phyloP scores from a whole-genome alignment of 2,113 vertebrate genomes.

The Hepsetus odoe region DNA sequence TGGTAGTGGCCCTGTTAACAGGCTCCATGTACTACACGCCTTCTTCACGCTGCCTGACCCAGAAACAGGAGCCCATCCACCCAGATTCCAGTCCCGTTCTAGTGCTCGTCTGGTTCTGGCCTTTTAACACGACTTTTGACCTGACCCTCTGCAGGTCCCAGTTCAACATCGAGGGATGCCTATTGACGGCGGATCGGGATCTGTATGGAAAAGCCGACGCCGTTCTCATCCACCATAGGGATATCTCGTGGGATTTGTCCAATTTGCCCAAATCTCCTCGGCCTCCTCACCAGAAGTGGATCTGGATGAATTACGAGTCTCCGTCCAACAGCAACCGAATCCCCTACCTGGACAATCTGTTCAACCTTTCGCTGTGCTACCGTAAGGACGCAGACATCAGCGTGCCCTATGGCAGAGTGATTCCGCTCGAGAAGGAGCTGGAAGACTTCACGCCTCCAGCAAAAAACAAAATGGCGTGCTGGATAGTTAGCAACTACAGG shows the following conservation, averaged over 20 bases:
- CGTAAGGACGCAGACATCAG: constrained; percentile 83
- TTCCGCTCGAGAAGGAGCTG: constrained; percentile 72
- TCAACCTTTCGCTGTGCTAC: constrained; percentile 81
- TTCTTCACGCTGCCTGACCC: neutral
- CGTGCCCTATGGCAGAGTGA: constrained; percentile 76
- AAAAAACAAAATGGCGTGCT: constrained; percentile 81
- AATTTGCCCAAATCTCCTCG: constrained; percentile 82
- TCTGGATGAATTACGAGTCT: constrained; percentile 88
- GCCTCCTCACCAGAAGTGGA: constrained; percentile 85
- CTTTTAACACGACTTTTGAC: constrained; percentile 77
- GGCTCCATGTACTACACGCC: neutral
- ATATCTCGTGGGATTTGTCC: constrained; percentile 82
- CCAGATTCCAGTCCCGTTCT: neutral
- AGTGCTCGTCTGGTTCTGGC: constrained; percentile 51
- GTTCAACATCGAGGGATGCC: constrained; percentile 82
- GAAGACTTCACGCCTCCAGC: constrained; percentile 76
- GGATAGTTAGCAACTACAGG: constrained; percentile 85
- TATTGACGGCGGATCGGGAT: constrained; percentile 80
- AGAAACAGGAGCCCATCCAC: neutral
- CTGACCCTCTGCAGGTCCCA: constrained; percentile 68
- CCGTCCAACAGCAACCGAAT: constrained; percentile 82
- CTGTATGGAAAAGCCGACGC: constrained; percentile 81
- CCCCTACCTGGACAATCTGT: constrained; percentile 81
- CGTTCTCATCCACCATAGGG: constrained; percentile 84
- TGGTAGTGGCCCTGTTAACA: neutral